phyloP scores from a whole-genome alignment of 2,113 vertebrate genomes.

The Macquaria australasica region DNA sequence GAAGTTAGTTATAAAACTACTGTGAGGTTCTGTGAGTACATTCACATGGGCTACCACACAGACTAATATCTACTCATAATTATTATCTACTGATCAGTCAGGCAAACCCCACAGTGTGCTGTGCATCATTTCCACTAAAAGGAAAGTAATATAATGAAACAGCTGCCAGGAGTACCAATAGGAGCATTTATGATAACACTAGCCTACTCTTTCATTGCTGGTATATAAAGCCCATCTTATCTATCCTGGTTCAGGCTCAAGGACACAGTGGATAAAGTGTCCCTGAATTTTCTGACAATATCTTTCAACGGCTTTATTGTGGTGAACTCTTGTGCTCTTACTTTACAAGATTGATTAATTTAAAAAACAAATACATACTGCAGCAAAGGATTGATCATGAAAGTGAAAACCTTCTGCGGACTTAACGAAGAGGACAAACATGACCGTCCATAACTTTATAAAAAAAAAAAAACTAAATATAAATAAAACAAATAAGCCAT shows the following conservation, averaged over 20 bases:
- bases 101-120: not conserved
- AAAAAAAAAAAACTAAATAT: not conserved
- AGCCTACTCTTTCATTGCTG: not conserved
- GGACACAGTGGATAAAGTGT: slow-evolving; percentile 6
- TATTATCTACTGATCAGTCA: not conserved
- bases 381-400: slow-evolving; percentile 4
- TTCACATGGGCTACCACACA: slow-evolving; percentile 14
- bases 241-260: not conserved
- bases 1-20: slow-evolving; percentile 30
- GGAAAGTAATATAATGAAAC: slow-evolving; percentile 15
- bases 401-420: not conserved
- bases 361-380: not conserved
- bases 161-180: not conserved
- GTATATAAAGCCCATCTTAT: not conserved
- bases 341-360: slow-evolving; percentile 2
- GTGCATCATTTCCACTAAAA: slow-evolving; percentile 1
- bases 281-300: not conserved
- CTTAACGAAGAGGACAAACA: not conserved
- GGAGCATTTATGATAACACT: not conserved
- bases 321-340: slow-evolving; percentile 9
- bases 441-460: not conserved
- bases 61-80: not conserved
- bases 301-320: not conserved
- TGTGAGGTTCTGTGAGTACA: slow-evolving; percentile 2
- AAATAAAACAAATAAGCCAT: slow-evolving; percentile 21